Evolutionary conservation across 64 coral and sea anemone species (phyloP).

Genomic region (Montipora cactus): DNA sequence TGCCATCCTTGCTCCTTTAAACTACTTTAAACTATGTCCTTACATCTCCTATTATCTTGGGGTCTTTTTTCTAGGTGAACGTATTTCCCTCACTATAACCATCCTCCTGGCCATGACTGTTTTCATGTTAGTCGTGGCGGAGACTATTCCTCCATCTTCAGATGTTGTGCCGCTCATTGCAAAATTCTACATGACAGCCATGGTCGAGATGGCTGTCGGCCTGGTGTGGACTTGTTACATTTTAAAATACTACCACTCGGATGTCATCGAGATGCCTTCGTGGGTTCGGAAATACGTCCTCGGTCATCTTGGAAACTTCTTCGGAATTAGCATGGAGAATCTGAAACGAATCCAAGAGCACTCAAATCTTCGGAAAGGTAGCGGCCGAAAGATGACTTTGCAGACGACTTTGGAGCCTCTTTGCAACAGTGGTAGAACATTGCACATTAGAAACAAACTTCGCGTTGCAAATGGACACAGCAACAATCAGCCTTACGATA

Average conservation of each 20-base stretch:
- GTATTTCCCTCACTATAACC: conserved; percentile 93
- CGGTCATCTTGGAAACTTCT: conserved; percentile 84
- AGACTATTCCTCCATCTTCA: conserved; percentile 94
- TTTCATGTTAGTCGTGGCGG: conserved; percentile 94
- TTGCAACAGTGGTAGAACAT: neutral
- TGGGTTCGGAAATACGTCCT: conserved; percentile 94
- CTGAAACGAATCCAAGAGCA: conserved; percentile 80
- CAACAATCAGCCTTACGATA: conserved; percentile 33
- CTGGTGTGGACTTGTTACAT: conserved; percentile 98
- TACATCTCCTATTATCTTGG: neutral
- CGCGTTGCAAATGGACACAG: neutral
- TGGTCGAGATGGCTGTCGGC: conserved; percentile 94
- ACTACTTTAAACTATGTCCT: neutral
- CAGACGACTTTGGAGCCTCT: conserved; percentile 8
- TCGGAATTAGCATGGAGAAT: conserved; percentile 91
- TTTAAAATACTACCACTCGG: conserved; percentile 93
- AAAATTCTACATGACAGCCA: conserved; percentile 98
- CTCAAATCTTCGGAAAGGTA: conserved; percentile 50
- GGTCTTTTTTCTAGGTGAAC: conserved; percentile 78
- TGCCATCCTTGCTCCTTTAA: too few relatives aligned
- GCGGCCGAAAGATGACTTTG: conserved; percentile 20
- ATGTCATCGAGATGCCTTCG: conserved; percentile 86
- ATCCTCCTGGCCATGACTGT: conserved; percentile 97
- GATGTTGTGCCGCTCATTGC: conserved; percentile 89
- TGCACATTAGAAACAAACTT: conserved; percentile 20